Evolutionary conservation across 1,140 invertebrate genomes (phyloP), one percentile per base, ranked within the genome.

Genomic region (Drosophila repletoides): DNA sequence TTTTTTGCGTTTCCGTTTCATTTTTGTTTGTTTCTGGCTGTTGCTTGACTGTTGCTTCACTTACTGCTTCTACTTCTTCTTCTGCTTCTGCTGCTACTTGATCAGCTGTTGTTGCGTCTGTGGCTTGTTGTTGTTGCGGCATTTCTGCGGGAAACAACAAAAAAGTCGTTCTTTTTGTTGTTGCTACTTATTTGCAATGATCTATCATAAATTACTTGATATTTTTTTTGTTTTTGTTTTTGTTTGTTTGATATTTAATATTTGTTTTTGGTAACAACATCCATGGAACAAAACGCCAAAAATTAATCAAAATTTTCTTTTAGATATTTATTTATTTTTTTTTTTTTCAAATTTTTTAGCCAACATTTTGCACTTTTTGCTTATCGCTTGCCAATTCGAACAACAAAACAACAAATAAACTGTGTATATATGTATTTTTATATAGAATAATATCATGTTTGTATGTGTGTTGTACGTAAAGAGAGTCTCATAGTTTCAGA

Each of bases 281-380:
- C 80, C 80, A 84, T 65, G 71, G 72, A 87, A 86, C 80, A 84
- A 86, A 84, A 84, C 80, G 80, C 80, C 80, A 84, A 84, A 84
- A 84, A 84, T 84, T 21, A 80, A 80, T 73, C 75, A 72, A 87
- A 86, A 86, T 56, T 74, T 77, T 34, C 26, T 46, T 68, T 52
- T 60, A 26, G 58, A 74, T 66, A 21, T 45, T 59, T 24, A 45
- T 40, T 51, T 51, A 26, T 45, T 45, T 72, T 46, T 43, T 19
- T 28, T 24, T 59, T 33, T 55, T 67, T 52, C 24, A 46, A 48
- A 49, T 29, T 45, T 49, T 63, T 52, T 56, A 68, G 60, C 65
- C 70, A 69, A 69, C 58, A 40, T 52, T 58, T 43, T 29, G 38
- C 69, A 69, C 53, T 74, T 64, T 24, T 63, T 77, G 64, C 12